Conservation (phyloP, 2,888 invertebrate genomes). For the Tipula unca region DNA sequence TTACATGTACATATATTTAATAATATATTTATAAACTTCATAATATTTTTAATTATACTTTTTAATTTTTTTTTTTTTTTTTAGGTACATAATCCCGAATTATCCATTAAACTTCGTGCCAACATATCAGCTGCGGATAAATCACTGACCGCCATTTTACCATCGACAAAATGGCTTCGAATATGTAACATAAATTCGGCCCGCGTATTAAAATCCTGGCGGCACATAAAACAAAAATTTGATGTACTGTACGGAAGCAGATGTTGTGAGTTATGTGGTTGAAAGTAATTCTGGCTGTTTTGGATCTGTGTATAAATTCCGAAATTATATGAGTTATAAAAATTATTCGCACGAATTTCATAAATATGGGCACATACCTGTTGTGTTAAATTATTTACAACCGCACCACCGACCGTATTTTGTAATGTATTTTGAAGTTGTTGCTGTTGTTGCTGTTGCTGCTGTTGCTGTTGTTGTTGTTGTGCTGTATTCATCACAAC, state of each 20-base stretch:
- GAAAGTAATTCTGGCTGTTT: constrained; percentile 25
- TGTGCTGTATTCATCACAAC: constrained; percentile 35
- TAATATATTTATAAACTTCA: not conserved
- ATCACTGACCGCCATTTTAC: constrained; percentile 38
- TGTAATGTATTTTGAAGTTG: not conserved
- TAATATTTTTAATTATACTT: not conserved
- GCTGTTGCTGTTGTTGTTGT: constrained; percentile 21
- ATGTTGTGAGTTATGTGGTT: constrained; percentile 27
- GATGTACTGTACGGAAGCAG: constrained; percentile 27
- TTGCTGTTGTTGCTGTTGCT: not conserved
- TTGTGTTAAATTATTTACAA: constrained; percentile 17
- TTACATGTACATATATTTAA: not conserved
- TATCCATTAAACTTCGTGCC: constrained; percentile 47
- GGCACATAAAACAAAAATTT: constrained; percentile 54
- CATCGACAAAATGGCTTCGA: constrained; percentile 52
- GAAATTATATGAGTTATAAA: too few relatives aligned
- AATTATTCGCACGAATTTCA: too few relatives aligned
- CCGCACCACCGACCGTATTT: not conserved
- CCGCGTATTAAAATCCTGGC: constrained; percentile 56
- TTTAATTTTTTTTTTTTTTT: not conserved
- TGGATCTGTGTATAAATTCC: not conserved
- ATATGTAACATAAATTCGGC: constrained; percentile 63
- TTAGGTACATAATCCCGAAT: constrained; percentile 50
- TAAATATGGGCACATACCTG: constrained; percentile 15
- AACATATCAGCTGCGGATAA: constrained; percentile 47